phyloP scores from a whole-genome alignment of 2,888 invertebrate genomes.

The Pyralis farinalis region DNA sequence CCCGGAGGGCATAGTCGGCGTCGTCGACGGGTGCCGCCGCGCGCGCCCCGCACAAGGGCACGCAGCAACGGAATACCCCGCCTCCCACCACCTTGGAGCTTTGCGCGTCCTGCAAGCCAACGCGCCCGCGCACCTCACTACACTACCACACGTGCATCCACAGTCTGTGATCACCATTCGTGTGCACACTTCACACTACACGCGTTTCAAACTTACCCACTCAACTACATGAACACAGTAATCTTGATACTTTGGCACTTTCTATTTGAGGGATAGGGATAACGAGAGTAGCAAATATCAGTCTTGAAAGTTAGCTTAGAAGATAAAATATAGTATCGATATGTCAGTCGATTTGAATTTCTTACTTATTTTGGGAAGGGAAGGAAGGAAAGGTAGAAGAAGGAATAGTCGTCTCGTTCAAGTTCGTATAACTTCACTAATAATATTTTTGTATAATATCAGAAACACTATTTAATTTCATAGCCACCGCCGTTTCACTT shows the following conservation, averaged over 20 bases:
- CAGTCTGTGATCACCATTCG: constrained; percentile 19
- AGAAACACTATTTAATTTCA: constrained; percentile 1
- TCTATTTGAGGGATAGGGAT: constrained; percentile 25
- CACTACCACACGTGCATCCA: constrained; percentile 24
- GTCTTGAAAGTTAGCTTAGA: constrained; percentile 60
- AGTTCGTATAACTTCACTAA: constrained; percentile 1
- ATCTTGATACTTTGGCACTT: constrained; percentile 36
- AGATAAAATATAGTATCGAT: constrained; percentile 45
- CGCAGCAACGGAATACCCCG: constrained; percentile 91
- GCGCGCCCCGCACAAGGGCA: constrained; percentile 89
- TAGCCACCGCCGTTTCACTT: constrained; percentile 17
- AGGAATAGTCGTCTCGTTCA: constrained; percentile 4
- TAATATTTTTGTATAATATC: background rate
- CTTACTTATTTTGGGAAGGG: constrained; percentile 13
- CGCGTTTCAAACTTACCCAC: constrained; percentile 18
- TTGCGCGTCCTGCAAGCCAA: constrained; percentile 63
- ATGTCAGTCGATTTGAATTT: constrained; percentile 49
- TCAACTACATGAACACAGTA: constrained; percentile 10
- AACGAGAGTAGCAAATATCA: constrained; percentile 47
- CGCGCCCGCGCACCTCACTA: constrained; percentile 69
- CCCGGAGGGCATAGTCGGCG: constrained; percentile 72
- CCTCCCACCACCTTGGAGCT: constrained; percentile 86
- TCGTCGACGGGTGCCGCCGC: constrained; percentile 85
- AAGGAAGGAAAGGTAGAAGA: constrained; percentile 17
- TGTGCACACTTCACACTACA: constrained; percentile 24